Base-by-base conservation (phyloP, 2,888 invertebrate species). In the Julus scandinavius region DNA sequence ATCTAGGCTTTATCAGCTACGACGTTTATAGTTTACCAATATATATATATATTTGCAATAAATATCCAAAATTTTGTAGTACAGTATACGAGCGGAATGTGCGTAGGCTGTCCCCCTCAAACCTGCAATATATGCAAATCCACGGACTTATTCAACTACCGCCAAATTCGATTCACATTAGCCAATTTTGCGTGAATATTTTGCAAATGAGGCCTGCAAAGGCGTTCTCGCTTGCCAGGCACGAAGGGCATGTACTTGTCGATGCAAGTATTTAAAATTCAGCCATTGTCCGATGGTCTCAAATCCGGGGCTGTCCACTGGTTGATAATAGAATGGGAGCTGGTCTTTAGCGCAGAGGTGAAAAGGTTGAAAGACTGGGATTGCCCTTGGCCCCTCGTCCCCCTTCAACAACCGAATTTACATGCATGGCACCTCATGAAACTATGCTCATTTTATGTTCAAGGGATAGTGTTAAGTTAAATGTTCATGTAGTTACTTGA, bases 131-230 rank as follows among this genome's bases (percentile, higher is more conserved):
- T 63, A 63, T 63, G 17, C 58, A 63, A 63, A 63, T 63, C 58
- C 58, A 63, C 58, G 58, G 58, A 63, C 58, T 63, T 63, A 63
- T 63, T 63, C 58, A 63, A 63, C 58, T 63, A 63, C 6, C 58
- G n/a, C n/a, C 58, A n/a, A 63, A 63, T 63, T 63, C 58, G 58
- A 63, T 63, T 63, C 58, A 63, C 58, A 63, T 63, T 63, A 63
- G n/a, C 58, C 58, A 63, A 63, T 63, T 63, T 63, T 63, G 58
- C 58, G 58, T 63, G 58, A 63, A 63, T 63, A 63, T 63, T 63
- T 63, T 63, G 58, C n/a, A 63, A 63, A 63, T 63, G 58, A 63
- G n/a, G n/a, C 58, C 17, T 13, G n/a, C 58, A 63, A 17, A 63
- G n/a, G n/a, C 58, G 58, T 63, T 63, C 58, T 63, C 2, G 58